Evolutionary conservation across 1,140 invertebrate species (phyloP).

Genomic region (Trachymyrmex cornetzi): DNA sequence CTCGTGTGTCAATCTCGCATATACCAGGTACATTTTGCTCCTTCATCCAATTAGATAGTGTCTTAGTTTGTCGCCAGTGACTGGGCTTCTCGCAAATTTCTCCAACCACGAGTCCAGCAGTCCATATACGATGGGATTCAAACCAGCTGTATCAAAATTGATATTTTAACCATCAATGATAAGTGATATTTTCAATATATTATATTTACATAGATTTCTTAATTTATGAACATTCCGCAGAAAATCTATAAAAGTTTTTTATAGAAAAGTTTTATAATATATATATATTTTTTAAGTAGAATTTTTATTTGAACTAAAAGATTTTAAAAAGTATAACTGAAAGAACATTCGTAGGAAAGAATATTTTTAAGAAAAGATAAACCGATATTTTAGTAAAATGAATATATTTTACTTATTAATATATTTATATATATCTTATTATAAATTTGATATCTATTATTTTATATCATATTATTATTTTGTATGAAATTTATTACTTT

Average conservation of each 20-base stretch:
- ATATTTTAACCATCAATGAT: not conserved
- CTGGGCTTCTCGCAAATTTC: slow-evolving; percentile 95
- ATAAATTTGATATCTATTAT: too few species aligned
- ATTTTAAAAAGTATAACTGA: too few species aligned
- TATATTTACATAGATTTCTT: not conserved
- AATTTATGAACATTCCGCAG: not conserved
- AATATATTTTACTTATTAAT: not conserved
- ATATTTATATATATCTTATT: too few species aligned
- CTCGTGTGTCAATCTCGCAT: slow-evolving; percentile 95
- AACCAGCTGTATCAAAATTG: slow-evolving; percentile 90
- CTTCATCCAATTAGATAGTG: slow-evolving; percentile 94
- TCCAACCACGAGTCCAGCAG: slow-evolving; percentile 96
- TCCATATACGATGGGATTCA: slow-evolving; percentile 97
- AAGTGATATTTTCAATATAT: not conserved
- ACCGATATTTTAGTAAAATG: not conserved
- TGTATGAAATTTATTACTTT: too few species aligned
- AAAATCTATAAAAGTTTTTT: not conserved
- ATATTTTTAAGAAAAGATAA: slow-evolving; percentile 1
- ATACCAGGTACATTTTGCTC: slow-evolving; percentile 94
- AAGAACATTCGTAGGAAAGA: not conserved
- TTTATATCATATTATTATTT: too few species aligned
- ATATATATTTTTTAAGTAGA: not conserved
- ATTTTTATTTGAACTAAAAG: not conserved
- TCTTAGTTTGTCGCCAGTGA: slow-evolving; percentile 94
- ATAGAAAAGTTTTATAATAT: not conserved